phyloP scores from a whole-genome alignment of 1,140 invertebrate species.

The Drosophila takahashii region DNA sequence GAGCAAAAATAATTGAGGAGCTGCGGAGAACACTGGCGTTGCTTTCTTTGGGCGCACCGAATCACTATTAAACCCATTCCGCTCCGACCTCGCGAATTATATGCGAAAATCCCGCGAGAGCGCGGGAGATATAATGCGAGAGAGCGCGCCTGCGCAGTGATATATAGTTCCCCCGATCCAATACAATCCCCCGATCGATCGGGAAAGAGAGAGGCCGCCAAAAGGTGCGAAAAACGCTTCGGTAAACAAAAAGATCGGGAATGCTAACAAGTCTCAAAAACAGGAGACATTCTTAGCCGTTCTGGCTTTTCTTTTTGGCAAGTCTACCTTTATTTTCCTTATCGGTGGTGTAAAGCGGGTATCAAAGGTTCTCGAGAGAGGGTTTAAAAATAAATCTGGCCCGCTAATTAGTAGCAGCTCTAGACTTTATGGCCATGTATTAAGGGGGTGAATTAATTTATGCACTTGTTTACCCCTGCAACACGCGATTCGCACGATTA shows the following conservation, averaged over 20 bases:
- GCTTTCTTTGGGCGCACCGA: conserved; percentile 75
- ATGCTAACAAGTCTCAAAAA: conserved; percentile 7
- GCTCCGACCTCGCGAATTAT: conserved; percentile 77
- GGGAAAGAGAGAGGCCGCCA: conserved; percentile 17
- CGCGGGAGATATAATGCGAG: conserved; percentile 1
- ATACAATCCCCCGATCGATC: conserved; percentile 18
- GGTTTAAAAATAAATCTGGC: conserved; percentile 68
- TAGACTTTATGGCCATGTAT: conserved; percentile 55
- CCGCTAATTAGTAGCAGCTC: conserved; percentile 50
- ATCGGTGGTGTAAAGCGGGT: conserved; percentile 19
- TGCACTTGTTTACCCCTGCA: conserved; percentile 61
- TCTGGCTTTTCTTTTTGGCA: neutral
- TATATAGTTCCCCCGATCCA: conserved; percentile 2
- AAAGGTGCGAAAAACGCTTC: conserved; percentile 53
- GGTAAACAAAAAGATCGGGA: conserved; percentile 26
- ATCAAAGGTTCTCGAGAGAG: conserved; percentile 7
- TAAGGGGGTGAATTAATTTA: conserved; percentile 68
- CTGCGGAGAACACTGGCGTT: conserved; percentile 51
- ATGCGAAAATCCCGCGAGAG: conserved; percentile 65
- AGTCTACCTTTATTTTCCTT: conserved; percentile 1
- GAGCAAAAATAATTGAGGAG: conserved; percentile 38
- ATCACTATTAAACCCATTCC: conserved; percentile 73
- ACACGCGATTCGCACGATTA: conserved; percentile 16
- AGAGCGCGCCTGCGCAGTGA: conserved; percentile 40
- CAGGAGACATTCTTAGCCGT: conserved; percentile 12